A percentile compares a stretch with the other conserved stretches of the same genome.
Evolutionary conservation across 1,140 invertebrate species (phyloP).

Genomic region (Drosophila ficusphila): DNA sequence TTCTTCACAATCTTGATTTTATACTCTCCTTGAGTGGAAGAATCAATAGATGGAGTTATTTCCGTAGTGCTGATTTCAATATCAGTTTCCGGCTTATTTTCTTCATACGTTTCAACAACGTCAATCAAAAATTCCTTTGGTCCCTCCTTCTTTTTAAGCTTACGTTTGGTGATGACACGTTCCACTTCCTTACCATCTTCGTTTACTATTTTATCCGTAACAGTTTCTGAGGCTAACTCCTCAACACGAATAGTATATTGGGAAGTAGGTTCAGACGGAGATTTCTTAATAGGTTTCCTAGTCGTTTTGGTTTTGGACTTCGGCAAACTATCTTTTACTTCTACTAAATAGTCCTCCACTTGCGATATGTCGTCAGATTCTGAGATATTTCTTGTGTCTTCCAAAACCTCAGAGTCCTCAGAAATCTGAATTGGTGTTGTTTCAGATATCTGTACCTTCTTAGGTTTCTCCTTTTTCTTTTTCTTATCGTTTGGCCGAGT

Average conservation of each 20-base stretch:
- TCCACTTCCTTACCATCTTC: constrained; percentile 77
- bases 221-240: constrained; percentile 73
- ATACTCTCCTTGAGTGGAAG: constrained; percentile 56
- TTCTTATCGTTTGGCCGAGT: constrained; percentile 60
- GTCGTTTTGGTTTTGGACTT: constrained; percentile 66
- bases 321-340: constrained; percentile 30
- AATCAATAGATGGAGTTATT: constrained; percentile 69
- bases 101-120: constrained; percentile 71
- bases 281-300: constrained; percentile 26
- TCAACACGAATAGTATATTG: constrained; percentile 70
- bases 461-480: constrained; percentile 77
- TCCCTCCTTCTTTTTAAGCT: constrained; percentile 67
- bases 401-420: constrained; percentile 3
- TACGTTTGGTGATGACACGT: constrained; percentile 68
- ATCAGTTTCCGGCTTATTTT: constrained; percentile 75
- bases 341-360: constrained; percentile 35
- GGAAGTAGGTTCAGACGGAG: constrained; percentile 3
- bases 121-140: constrained; percentile 72
- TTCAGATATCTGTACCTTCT: constrained; percentile 57
- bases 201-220: constrained; percentile 64
- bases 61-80: constrained; percentile 71
- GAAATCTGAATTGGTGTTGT: constrained; percentile 1
- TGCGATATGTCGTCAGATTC: constrained; percentile 23
- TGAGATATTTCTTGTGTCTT: constrained; percentile 10
- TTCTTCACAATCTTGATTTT: constrained; percentile 61